These are phyloP conservation scores for Forbesichthys agassizii DNA, from an alignment of 2,113 vertebrate species.

Conservation along the genomic window DNA sequence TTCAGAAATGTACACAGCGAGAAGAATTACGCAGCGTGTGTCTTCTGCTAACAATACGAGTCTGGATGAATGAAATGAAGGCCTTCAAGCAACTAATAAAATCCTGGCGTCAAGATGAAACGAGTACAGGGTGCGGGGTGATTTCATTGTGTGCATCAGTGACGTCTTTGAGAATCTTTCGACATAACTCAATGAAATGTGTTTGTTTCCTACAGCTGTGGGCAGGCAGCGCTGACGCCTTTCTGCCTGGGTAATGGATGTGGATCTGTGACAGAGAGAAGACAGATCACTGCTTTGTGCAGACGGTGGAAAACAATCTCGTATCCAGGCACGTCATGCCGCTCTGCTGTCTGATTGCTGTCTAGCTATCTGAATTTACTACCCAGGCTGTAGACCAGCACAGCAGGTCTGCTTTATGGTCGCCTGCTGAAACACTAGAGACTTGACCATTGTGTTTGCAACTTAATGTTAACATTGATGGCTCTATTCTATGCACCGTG, in stretches of 20 bases:
- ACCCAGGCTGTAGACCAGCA: neutral
- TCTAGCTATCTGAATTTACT: conserved; percentile 33
- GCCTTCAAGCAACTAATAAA: conserved; percentile 33
- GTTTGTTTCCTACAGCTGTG: conserved; percentile 15
- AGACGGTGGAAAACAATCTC: conserved; percentile 32
- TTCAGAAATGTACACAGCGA: conserved; percentile 47
- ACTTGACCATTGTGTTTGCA: too few relatives aligned
- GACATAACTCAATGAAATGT: conserved; percentile 4
- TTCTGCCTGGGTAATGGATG: conserved; percentile 45
- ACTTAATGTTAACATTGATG: too few relatives aligned
- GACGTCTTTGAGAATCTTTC: conserved; percentile 22
- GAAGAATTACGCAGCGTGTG: conserved; percentile 47
- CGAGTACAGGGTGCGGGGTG: conserved; percentile 18
- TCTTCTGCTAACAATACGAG: conserved; percentile 43
- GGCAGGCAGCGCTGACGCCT: conserved; percentile 29
- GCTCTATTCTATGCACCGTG: too few relatives aligned
- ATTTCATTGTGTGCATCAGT: conserved; percentile 36
- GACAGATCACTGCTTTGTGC: conserved; percentile 43
- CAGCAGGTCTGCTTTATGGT: too few relatives aligned
- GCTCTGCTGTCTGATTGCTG: conserved; percentile 33
- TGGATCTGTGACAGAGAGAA: conserved; percentile 43
- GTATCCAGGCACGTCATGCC: conserved; percentile 33
- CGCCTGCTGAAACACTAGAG: too few relatives aligned
- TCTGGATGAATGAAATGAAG: conserved; percentile 48
- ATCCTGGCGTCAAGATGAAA: neutral